phyloP scores from a whole-genome alignment of 2,113 vertebrate genomes.

The Gallinago jamesoni region DNA sequence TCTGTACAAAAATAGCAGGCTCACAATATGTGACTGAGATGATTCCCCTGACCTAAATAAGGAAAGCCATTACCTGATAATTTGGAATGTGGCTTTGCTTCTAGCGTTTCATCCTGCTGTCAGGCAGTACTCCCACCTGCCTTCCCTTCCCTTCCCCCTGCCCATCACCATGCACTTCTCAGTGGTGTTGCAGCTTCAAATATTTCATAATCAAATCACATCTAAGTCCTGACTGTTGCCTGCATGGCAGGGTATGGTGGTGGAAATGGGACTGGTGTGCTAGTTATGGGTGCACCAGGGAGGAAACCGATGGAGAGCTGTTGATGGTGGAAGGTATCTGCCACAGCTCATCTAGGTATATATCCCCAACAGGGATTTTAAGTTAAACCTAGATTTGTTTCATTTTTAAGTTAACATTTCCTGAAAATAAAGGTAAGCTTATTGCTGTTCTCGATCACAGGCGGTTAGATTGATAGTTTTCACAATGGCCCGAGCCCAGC shows the following conservation, averaged over 20 bases:
- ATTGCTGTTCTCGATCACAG: not conserved
- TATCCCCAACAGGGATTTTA: not conserved
- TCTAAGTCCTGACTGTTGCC: not conserved
- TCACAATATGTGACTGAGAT: slow-evolving; percentile 12
- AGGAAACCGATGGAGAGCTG: not conserved
- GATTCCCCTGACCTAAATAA: slow-evolving; percentile 49
- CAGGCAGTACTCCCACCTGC: not conserved
- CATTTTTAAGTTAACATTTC: not conserved
- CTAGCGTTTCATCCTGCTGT: not conserved
- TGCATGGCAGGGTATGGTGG: not conserved
- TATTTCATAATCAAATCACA: not conserved
- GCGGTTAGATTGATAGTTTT: not conserved
- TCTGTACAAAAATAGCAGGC: slow-evolving; percentile 59
- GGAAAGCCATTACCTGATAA: slow-evolving; percentile 35
- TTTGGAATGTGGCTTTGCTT: not conserved
- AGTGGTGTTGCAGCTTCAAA: not conserved
- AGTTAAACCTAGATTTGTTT: not conserved
- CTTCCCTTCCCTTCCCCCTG: not conserved
- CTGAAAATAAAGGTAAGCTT: not conserved
- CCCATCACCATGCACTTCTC: not conserved
- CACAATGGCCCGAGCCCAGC: not conserved
- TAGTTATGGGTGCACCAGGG: not conserved
- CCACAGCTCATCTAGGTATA: not conserved
- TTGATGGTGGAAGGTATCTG: not conserved
- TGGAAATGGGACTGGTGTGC: not conserved